phyloP scores from a whole-genome alignment of 1,140 invertebrate species.

The Micrasema longulum region DNA sequence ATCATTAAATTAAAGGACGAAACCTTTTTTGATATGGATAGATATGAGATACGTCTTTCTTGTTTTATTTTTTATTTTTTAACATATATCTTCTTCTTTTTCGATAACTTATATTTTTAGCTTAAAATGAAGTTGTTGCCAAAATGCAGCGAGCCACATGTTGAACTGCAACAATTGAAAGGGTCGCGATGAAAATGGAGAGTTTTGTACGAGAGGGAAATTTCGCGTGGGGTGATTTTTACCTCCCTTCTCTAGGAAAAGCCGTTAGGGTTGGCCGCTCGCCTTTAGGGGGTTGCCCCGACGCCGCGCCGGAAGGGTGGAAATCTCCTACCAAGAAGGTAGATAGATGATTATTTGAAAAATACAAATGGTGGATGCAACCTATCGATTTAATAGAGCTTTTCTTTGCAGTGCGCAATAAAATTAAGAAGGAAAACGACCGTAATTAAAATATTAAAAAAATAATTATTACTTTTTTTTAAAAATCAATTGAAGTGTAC shows the following conservation, averaged over 20 bases:
- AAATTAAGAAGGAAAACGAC: no score
- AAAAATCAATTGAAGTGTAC: no score
- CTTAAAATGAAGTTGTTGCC: no score
- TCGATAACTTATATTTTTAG: no score
- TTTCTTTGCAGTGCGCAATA: no score
- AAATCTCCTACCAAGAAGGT: neutral
- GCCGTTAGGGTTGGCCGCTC: conserved; percentile 44
- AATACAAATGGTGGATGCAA: conserved; percentile 42
- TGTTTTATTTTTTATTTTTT: no score
- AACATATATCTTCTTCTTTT: no score
- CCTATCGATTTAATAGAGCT: conserved; percentile 2
- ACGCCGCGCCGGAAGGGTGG: conserved; percentile 1
- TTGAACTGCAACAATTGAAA: conserved; percentile 26
- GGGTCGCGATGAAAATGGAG: conserved; percentile 53
- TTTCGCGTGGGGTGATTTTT: conserved; percentile 51
- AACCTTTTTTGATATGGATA: no score
- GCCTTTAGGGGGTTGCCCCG: conserved; percentile 16
- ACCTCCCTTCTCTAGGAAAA: conserved; percentile 31
- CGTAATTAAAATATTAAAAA: no score
- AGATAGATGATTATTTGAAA: conserved; percentile 40
- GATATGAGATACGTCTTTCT: no score
- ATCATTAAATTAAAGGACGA: no score
- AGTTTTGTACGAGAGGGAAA: conserved; percentile 52
- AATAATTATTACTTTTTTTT: no score
- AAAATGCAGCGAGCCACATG: conserved; percentile 30